Evolutionary conservation across 2,888 invertebrate genomes (phyloP).

Genomic region (Drepana falcataria): DNA sequence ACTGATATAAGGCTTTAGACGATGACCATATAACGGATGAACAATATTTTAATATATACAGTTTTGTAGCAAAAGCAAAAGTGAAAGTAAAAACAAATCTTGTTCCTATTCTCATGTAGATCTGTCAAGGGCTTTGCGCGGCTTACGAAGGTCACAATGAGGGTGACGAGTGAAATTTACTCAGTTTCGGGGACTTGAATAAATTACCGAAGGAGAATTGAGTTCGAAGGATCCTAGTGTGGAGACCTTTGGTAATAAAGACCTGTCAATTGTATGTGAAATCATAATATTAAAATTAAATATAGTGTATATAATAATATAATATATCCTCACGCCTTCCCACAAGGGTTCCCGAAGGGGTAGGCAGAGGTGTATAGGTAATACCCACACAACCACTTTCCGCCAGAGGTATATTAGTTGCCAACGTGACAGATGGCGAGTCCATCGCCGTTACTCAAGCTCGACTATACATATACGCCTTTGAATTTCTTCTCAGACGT

Average conservation of each 20-base stretch:
- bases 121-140: conserved; percentile 31
- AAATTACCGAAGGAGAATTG: conserved; percentile 28
- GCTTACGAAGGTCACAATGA: conserved; percentile 37
- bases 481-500: too few relatives aligned
- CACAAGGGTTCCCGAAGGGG: too few relatives aligned
- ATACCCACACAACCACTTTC: too few relatives aligned
- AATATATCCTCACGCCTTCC: too few relatives aligned
- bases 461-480: too few relatives aligned
- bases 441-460: too few relatives aligned
- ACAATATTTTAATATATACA: not conserved
- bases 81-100: conserved; percentile 1
- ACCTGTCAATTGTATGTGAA: conserved; percentile 5
- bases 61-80: not conserved
- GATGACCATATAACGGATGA: not conserved
- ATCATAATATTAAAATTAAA: too few relatives aligned
- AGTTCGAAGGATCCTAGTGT: conserved; percentile 6
- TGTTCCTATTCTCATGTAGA: conserved; percentile 29
- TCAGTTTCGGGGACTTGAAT: conserved; percentile 35
- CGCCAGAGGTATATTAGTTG: too few relatives aligned
- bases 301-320: too few relatives aligned
- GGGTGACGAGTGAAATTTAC: conserved; percentile 30
- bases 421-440: too few relatives aligned
- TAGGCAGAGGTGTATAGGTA: too few relatives aligned
- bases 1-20: too few relatives aligned
- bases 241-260: not conserved